Conservation (phyloP, 2,797 vertebrate genomes). For the Peromyscus attwateri region DNA sequence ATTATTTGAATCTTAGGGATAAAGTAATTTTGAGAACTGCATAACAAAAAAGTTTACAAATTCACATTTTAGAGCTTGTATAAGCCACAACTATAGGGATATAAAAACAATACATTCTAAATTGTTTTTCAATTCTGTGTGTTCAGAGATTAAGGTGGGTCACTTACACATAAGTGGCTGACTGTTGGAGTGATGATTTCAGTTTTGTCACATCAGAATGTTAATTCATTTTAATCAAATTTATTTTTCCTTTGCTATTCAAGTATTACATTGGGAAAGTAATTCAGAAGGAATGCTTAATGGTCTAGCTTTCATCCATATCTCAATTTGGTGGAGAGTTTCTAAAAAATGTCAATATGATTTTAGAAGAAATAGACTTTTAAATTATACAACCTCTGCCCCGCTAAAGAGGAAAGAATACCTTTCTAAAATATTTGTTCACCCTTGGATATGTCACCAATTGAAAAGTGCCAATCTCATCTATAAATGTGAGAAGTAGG, state of each 20-base stretch:
- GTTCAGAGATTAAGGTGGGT: background rate
- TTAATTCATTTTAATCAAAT: conserved; percentile 23
- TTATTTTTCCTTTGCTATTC: conserved; percentile 34
- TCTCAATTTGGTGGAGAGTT: conserved; percentile 19
- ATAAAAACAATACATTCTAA: background rate
- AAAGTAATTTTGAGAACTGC: conserved; percentile 58
- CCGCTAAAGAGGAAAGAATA: background rate
- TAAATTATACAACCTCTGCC: background rate
- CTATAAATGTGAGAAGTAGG: conserved; percentile 54
- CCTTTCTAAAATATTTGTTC: conserved; percentile 57
- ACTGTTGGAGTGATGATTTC: background rate
- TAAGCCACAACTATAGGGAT: background rate
- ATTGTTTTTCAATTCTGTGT: conserved; percentile 4
- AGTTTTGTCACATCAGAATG: conserved; percentile 2
- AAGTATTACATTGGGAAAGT: background rate
- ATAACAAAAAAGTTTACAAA: conserved; percentile 8
- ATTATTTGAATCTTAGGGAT: conserved; percentile 18
- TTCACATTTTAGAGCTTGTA: background rate
- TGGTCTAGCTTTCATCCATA: background rate
- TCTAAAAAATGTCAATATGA: conserved; percentile 12
- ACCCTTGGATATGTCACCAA: conserved; percentile 54
- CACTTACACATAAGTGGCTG: background rate
- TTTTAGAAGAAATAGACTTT: conserved; percentile 21
- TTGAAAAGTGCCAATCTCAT: conserved; percentile 66
- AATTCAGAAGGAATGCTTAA: conserved; percentile 12